phyloP scores from a whole-genome alignment of 2,113 vertebrate species.

The Atractosteus spatula region DNA sequence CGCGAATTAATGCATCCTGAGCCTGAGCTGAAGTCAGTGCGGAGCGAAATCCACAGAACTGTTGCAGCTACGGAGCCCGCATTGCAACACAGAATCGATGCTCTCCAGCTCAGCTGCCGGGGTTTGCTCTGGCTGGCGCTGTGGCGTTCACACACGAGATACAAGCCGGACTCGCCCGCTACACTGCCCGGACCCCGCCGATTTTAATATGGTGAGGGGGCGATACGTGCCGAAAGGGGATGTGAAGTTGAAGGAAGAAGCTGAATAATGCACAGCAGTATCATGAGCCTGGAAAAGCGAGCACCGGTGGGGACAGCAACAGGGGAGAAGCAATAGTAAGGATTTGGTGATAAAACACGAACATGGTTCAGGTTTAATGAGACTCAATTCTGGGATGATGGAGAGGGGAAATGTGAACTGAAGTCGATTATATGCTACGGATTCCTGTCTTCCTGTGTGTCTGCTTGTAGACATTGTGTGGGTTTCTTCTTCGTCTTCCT shows the following conservation, averaged over 20 bases:
- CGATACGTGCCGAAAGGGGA: conserved; percentile 2
- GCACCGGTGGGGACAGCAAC: conserved; percentile 11
- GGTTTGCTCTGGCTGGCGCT: conserved; percentile 40
- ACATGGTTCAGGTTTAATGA: conserved; percentile 15
- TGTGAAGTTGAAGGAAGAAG: not conserved
- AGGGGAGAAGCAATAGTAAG: conserved; percentile 16
- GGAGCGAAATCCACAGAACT: conserved; percentile 9
- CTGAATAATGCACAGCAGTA: not conserved
- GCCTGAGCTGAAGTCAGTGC: not conserved
- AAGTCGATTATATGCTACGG: conserved; percentile 40
- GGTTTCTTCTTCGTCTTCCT: conserved; percentile 14
- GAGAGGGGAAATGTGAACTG: not conserved
- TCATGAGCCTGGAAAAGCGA: not conserved
- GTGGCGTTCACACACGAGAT: conserved; percentile 3
- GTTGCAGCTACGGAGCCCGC: conserved; percentile 43
- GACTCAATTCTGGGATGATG: not conserved
- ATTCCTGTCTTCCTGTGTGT: conserved; percentile 2
- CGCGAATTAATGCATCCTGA: conserved; percentile 38
- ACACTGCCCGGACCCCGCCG: not conserved
- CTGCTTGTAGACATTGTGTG: not conserved
- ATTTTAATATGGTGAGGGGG: not conserved
- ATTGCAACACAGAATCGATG: conserved; percentile 55
- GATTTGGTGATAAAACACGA: conserved; percentile 6
- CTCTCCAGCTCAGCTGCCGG: conserved; percentile 4
- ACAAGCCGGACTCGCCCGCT: conserved; percentile 3